These are phyloP conservation scores for Scarus forsteni DNA, from an alignment of 2,797 vertebrate genomes.

Conservation along the genomic window DNA sequence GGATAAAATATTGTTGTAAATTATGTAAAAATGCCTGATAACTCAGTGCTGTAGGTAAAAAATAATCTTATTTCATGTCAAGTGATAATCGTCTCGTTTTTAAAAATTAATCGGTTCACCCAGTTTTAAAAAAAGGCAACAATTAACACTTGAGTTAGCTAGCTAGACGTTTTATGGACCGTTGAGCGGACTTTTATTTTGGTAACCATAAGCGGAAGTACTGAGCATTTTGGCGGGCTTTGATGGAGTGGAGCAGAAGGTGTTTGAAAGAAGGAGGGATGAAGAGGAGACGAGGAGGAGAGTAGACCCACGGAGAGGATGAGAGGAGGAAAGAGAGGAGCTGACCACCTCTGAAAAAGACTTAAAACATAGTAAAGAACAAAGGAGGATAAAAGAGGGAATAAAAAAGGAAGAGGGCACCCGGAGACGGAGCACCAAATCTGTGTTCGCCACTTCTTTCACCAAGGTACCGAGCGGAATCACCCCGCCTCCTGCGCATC, in stretches of 20 bases:
- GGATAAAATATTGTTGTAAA: too few relatives aligned
- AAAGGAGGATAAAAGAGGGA: conserved; percentile 38
- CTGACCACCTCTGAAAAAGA: conserved; percentile 18
- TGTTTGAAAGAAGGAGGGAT: conserved; percentile 23
- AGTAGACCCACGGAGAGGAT: conserved; percentile 28
- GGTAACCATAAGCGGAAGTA: conserved; percentile 15
- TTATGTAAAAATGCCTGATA: too few relatives aligned
- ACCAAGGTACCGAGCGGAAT: conserved; percentile 46
- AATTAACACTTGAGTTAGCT: too few relatives aligned
- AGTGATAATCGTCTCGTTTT: too few relatives aligned
- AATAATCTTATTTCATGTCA: too few relatives aligned
- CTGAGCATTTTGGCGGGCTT: not conserved
- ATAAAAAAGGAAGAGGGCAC: conserved; percentile 10
- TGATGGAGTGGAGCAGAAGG: conserved; percentile 25
- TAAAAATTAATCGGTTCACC: too few relatives aligned
- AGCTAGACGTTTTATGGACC: not conserved
- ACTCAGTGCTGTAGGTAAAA: too few relatives aligned
- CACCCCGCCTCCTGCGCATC: conserved; percentile 47
- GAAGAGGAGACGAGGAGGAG: conserved; percentile 44
- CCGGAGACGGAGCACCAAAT: conserved; percentile 23
- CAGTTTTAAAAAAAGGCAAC: too few relatives aligned
- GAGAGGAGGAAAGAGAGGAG: conserved; percentile 10
- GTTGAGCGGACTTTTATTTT: not conserved
- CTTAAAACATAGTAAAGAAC: conserved; percentile 12
- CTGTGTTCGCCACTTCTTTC: not conserved